Conservation (phyloP, 1,140 invertebrate species). For the Muscidifurax raptorellus region DNA sequence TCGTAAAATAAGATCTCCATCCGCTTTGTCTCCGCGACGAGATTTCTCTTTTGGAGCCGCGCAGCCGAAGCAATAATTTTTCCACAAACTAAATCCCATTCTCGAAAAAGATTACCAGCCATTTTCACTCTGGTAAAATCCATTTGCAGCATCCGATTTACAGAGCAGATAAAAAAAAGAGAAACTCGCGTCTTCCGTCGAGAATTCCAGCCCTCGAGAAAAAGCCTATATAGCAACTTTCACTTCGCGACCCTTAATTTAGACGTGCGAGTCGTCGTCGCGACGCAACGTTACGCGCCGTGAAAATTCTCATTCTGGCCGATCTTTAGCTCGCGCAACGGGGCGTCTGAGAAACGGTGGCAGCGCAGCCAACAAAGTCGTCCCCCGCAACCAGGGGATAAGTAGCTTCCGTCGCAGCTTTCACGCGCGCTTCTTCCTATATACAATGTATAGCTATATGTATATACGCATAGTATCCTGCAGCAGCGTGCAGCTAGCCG, state of each 20-base stretch:
- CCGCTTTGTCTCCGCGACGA: not conserved
- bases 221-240: constrained; percentile 11
- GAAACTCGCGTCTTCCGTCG: not conserved
- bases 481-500: not conserved
- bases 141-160: not conserved
- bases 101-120: not conserved
- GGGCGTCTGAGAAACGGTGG: constrained; percentile 10
- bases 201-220: not conserved
- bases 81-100: not conserved
- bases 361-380: not conserved
- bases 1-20: constrained; percentile 5
- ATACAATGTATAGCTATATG: not conserved
- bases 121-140: constrained; percentile 25
- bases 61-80: not conserved
- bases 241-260: constrained; percentile 11
- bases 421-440: constrained; percentile 2
- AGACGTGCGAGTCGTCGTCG: not conserved
- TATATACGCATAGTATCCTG: too few relatives aligned
- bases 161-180: constrained; percentile 30
- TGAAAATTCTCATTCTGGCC: not conserved
- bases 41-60: constrained; percentile 2
- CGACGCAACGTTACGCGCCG: not conserved
- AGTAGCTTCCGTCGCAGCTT: constrained; percentile 25
- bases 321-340: not conserved
- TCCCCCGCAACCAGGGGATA: not conserved